A percentile compares a stretch with the other conserved stretches of the same genome.
phyloP scores from a whole-genome alignment of 2,797 vertebrate genomes.

The Poeciliopsis presidionis region DNA sequence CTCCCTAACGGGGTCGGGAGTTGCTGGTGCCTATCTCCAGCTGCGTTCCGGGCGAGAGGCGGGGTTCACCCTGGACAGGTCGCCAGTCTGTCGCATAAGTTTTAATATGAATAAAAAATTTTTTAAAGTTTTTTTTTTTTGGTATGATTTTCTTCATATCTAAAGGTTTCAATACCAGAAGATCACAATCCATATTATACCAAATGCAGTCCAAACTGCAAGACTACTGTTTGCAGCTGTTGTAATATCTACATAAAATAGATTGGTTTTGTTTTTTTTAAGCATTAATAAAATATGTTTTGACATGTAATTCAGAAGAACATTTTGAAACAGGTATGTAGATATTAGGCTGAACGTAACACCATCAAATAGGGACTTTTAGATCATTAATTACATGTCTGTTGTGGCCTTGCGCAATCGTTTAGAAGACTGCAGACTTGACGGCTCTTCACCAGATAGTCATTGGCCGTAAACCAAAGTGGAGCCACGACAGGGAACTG shows the following conservation, averaged over 20 bases:
- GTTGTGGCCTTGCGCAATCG: neutral
- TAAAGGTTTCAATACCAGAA: neutral
- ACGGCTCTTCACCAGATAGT: neutral
- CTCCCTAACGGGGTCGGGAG: too few relatives aligned
- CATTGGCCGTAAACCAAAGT: neutral
- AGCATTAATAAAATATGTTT: neutral
- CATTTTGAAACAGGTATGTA: neutral
- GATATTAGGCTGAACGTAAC: neutral
- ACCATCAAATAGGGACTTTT: neutral
- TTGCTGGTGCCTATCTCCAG: too few relatives aligned
- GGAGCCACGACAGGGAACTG: neutral
- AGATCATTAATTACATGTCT: neutral
- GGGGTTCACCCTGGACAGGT: too few relatives aligned
- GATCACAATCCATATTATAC: neutral
- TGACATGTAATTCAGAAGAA: neutral
- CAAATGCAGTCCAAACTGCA: too few relatives aligned
- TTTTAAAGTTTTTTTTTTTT: neutral
- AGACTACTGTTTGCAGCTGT: neutral
- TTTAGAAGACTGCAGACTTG: neutral
- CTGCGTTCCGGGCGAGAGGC: too few relatives aligned
- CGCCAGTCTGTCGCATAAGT: too few relatives aligned
- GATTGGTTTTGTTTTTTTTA: neutral
- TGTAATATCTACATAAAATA: neutral
- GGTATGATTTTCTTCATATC: neutral
- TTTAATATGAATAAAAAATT: neutral